Evolutionary conservation across 1,140 invertebrate species (phyloP).

Genomic region (Phenacoccus solenopsis): DNA sequence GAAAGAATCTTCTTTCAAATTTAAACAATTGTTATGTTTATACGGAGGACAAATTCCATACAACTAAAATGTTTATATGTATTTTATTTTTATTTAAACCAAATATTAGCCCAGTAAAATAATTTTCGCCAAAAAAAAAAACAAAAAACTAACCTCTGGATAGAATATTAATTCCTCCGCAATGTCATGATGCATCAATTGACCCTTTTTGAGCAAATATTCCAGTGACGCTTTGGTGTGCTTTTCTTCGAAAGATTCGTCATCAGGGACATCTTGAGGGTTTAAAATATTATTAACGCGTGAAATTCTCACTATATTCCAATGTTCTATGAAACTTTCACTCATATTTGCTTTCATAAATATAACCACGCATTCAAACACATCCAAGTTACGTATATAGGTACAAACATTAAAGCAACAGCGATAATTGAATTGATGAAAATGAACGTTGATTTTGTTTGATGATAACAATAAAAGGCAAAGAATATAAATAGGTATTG

Average conservation of each 20-base stretch:
- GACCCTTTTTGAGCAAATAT: background rate
- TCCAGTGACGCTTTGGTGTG: background rate
- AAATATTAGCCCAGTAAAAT: too few species aligned
- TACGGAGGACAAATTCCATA: background rate
- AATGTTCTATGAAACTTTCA: too few species aligned
- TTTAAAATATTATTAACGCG: background rate
- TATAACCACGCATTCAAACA: too few species aligned
- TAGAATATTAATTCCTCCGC: background rate
- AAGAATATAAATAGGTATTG: too few species aligned
- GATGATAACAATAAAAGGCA: too few species aligned
- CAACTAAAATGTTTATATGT: background rate
- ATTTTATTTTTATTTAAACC: too few species aligned
- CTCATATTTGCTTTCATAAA: too few species aligned
- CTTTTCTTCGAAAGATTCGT: background rate
- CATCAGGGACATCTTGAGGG: background rate
- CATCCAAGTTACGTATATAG: too few species aligned
- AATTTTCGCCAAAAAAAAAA: too few species aligned
- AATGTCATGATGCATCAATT: background rate
- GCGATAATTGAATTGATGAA: too few species aligned
- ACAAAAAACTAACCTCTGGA: background rate
- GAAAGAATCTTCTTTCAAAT: background rate
- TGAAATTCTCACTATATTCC: background rate
- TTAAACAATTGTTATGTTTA: background rate
- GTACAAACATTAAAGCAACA: too few species aligned
- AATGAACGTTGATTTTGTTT: too few species aligned